Evolutionary conservation across 1,140 invertebrate species (phyloP), one percentile per base, ranked within the genome.

Genomic region (Solenopsis invicta): DNA sequence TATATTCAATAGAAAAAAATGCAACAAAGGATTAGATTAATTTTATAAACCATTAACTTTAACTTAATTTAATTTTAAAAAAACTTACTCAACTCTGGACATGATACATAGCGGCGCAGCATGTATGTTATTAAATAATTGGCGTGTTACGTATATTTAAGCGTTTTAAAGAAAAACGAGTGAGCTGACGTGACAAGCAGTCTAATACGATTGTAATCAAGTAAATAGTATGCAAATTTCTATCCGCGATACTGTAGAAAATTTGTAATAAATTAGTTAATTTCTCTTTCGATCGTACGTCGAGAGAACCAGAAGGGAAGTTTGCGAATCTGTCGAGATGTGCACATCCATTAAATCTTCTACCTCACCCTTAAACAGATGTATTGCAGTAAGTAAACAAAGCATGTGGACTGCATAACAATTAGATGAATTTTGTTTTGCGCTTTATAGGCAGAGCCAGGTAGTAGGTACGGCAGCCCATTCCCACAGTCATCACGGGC

Each of bases 361-460:
- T 71, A 56, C 64, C 56, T 71, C 71, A 29, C 29, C n/a, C 16
- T 85, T 89, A 87, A 64, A 81, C 45, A 62, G 29, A 59, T n/a
- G 4, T 82, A 37, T 87, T 82, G 56, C 56, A 89, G 71, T 90
- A 87, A 90, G 62, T 82, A 90, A 81, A 59, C 9, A n/a, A 48
- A 45, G 69, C 86, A 88, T 90, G 82, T 81, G 64, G 88, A 87
- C 75, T 80, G 85, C 89, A 88, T 89, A 93, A 92, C 85, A 66
- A 78, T 81, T 85, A 78, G 72, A 37, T 89, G 86, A 77, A 76
- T 92, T 88, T 89, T 93, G 91, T 92, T 89, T 92, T 94, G 91
- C 88, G 91, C 92, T 91, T 92, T 94, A 89, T 95, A 95, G 95
- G 93, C 95, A 94, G 88, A 94, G 93, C 91, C 94, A 95, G 89